These are phyloP conservation scores for Leiothrix lutea DNA, from an alignment of 2,113 vertebrate genomes.

Conservation along the genomic window DNA sequence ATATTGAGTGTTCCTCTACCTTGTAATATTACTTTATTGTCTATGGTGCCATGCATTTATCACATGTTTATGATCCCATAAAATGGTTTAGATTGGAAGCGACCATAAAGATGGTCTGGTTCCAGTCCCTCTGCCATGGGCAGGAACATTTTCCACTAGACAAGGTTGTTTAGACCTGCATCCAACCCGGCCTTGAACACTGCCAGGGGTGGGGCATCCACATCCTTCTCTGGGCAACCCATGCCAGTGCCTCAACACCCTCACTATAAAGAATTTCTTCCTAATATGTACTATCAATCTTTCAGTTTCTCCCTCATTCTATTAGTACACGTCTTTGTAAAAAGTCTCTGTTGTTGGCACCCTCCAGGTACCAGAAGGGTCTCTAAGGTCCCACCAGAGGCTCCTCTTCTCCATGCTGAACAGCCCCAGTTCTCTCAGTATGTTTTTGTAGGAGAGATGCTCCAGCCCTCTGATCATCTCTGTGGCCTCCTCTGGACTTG, in stretches of 20 bases:
- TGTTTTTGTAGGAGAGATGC: background rate
- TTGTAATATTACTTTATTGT: background rate
- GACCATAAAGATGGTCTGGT: background rate
- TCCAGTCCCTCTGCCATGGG: background rate
- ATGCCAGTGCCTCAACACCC: background rate
- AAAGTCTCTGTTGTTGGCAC: rapidly evolving
- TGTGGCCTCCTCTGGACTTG: background rate
- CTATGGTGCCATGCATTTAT: background rate
- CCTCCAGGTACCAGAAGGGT: rapidly evolving
- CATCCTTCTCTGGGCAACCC: background rate
- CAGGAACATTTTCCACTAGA: background rate
- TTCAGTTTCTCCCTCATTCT: background rate
- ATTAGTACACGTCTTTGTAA: background rate
- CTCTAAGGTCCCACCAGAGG: background rate
- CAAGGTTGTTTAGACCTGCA: background rate
- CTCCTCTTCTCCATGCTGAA: background rate
- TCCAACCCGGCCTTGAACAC: background rate
- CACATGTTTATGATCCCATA: background rate
- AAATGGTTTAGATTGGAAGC: background rate
- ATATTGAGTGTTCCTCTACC: background rate
- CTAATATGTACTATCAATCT: background rate
- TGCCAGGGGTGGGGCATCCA: background rate
- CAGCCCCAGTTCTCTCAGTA: background rate
- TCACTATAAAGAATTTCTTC: background rate
- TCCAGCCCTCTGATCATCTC: background rate